Evolutionary conservation across 2,113 vertebrate genomes (phyloP).

Genomic region (Pelecanus crispus): DNA sequence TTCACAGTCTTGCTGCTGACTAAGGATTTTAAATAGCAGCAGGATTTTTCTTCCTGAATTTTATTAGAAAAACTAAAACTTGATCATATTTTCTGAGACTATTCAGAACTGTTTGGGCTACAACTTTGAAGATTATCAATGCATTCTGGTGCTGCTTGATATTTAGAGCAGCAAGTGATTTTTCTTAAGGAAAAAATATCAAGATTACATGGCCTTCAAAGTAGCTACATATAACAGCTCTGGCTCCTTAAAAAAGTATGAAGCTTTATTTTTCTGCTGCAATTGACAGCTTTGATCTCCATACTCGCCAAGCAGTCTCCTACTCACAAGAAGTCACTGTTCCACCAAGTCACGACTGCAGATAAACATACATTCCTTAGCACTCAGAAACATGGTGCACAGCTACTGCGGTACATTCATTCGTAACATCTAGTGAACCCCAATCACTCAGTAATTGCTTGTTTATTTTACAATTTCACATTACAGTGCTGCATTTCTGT

Average conservation of each 20-base stretch:
- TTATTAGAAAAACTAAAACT: neutral
- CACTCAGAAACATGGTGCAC: neutral
- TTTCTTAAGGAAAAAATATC: neutral
- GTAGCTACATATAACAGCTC: neutral
- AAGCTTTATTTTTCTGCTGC: neutral
- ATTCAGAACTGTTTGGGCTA: neutral
- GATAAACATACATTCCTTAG: neutral
- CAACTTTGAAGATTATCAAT: neutral
- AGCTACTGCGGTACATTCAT: neutral
- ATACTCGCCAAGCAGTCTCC: neutral
- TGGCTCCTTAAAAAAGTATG: neutral
- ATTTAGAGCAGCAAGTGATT: neutral
- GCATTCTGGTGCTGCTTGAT: neutral
- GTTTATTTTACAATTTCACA: neutral
- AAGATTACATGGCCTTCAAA: neutral
- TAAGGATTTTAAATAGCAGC: neutral
- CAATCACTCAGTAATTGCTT: neutral
- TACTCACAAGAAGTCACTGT: neutral
- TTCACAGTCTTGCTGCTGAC: neutral
- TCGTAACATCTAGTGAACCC: neutral
- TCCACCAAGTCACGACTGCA: neutral
- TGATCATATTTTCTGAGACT: neutral
- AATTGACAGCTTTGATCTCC: neutral
- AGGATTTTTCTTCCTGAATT: neutral
- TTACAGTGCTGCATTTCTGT: neutral